Conservation (phyloP, 2,113 vertebrate genomes). For the Corydoras sp. region DNA sequence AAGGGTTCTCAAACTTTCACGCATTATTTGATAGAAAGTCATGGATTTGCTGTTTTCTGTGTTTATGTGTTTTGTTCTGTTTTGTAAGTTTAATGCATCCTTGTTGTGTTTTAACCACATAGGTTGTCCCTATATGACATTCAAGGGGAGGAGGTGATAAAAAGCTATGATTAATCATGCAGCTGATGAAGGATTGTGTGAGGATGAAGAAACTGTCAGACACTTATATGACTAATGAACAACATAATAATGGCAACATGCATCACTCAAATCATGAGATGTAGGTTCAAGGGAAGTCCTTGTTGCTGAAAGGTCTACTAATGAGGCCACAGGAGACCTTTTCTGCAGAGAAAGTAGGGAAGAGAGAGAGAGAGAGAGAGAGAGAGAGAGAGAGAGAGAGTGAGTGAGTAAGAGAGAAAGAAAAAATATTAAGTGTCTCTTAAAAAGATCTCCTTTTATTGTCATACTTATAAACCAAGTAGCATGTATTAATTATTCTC, state of each 20-base stretch:
- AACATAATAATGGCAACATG: conserved; percentile 24
- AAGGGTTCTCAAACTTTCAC: not conserved
- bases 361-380: conserved; percentile 51
- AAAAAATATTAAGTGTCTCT: conserved; percentile 65
- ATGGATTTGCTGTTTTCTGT: too few species aligned
- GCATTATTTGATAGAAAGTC: not conserved
- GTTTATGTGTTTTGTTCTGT: too few species aligned
- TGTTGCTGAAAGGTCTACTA: conserved; percentile 56
- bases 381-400: conserved; percentile 58
- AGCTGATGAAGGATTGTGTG: conserved; percentile 37
- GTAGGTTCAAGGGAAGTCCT: conserved; percentile 47
- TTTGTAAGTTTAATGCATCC: too few species aligned
- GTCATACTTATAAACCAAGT: conserved; percentile 62
- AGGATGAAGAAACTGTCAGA: conserved; percentile 34
- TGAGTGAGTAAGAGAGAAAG: conserved; percentile 50
- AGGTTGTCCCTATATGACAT: not conserved
- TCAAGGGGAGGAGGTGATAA: conserved; percentile 44
- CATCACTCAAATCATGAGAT: conserved; percentile 23
- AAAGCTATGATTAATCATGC: conserved; percentile 63
- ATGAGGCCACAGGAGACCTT: conserved; percentile 60
- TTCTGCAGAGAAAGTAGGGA: too few species aligned
- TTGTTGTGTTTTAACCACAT: too few species aligned
- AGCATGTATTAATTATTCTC: conserved; percentile 64
- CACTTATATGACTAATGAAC: conserved; percentile 32
- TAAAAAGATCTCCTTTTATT: conserved; percentile 67